Base-by-base conservation (phyloP, 2,888 invertebrate genomes). In the Zaprionus lineosus region DNA sequence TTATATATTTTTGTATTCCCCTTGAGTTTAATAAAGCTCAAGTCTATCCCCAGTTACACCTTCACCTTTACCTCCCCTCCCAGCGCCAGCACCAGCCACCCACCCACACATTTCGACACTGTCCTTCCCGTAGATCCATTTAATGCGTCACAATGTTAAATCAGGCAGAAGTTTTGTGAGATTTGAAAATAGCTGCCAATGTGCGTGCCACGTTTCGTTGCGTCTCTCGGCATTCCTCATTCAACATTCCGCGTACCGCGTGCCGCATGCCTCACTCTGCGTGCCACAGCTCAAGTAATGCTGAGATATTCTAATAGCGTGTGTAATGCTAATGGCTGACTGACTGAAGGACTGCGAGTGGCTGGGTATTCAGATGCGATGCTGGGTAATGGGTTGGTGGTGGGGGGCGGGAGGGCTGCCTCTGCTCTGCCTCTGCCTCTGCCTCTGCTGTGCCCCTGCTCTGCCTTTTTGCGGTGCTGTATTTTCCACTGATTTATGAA, bases 251-350 rank as follows among this genome's bases (percentile, higher is more conserved):
- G 56, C 48, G 21, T 44, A 52, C 34, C 29, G 47, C 66, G 48
- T 48, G 59, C 44, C 41, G 29, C 57, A 50, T n/a, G 43, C 16
- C 34, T 56, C 48, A 29, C 46, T 53, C 40, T 31, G 52, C 66
- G 52, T 53, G 59, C 44, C 43, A 34, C 62, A 51, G 36, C 71
- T 51, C 43, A 63, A 69, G 76, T 76, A 77, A 84, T 73, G 62
- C 78, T 59, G 78, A 81, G 70, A 81, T 84, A 84, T 77, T 77
- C 78, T 74, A 81, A 81, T 81, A 74, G 84, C 82, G 62, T 74
- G 82, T 81, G 77, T 84, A 84, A 84, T 81, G 81, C 81, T 84
- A 81, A 77, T 77, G 74, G 74, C 66, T 55, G 62, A 7, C 73
- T 56, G 51, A 19, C 55, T 48, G 26, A 6, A n/a, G 28, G 7